Base-by-base conservation (phyloP, 2,113 vertebrate genomes). In the Corythaixoides concolor region DNA sequence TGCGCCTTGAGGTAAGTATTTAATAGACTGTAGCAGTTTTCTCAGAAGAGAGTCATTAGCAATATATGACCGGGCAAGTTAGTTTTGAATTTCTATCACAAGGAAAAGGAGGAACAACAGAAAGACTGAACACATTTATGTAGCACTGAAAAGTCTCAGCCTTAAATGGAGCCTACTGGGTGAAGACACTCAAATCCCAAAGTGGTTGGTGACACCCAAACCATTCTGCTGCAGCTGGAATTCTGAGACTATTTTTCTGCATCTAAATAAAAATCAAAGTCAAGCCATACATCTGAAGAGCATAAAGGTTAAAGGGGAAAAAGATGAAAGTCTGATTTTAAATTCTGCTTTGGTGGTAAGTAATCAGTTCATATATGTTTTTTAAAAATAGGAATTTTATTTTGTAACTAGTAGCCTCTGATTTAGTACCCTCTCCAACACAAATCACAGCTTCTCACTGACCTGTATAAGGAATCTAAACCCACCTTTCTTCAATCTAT, bases 401-500 rank as follows among this genome's bases (percentile, higher is more conserved):
- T 64, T 33, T 56, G 6, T 58, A 55, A 59, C 15, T 53, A 49
- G 37, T 12, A 56, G 19, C 5, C 33, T 80, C 24, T 39, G 47
- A 53, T 35, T 88, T 41, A 79, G 20, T 24, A 78, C 10, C 37
- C 28, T 80, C 21, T 6, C 22, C 37, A 75, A 35, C 1, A 3
- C 10, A 58, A 87, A 63, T 56, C 35, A 45, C 32, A 55, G 43
- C 58, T 39, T 68, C 62, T 33, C 33, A 52, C 32, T 33, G 28
- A 66, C 39, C 49, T 52, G 10, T 27, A 16, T 8, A 41, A 56
- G 11, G 37, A 67, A 76, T 77, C 23, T 8, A 87, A 91, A 69
- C 35, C 50, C 27, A 64, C 67, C n/a, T 81, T 68, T 96, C 53
- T 96, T 93, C 88, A 94, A 88, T 14, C 77, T 78, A 72, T 55